Evolutionary conservation across 2,888 invertebrate genomes (phyloP).

Genomic region (Eupithecia centaureata): DNA sequence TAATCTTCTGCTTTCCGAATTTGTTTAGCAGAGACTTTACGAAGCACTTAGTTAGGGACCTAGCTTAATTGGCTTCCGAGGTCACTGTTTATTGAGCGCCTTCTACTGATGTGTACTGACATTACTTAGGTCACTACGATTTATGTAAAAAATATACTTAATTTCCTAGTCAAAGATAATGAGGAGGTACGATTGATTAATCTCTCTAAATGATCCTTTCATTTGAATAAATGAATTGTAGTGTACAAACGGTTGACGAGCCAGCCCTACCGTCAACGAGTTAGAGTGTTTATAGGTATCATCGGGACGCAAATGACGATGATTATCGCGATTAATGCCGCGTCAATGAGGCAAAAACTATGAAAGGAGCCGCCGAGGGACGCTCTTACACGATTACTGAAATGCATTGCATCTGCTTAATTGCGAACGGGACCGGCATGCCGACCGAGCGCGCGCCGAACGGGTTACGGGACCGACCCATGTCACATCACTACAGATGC

Average conservation of each 20-base stretch:
- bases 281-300: conserved; percentile 41
- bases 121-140: too few species aligned
- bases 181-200: not conserved
- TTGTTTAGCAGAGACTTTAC: too few species aligned
- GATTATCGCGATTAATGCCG: conserved; percentile 47
- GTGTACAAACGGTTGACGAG: not conserved
- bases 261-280: conserved; percentile 31
- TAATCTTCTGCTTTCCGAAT: too few species aligned
- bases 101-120: too few species aligned
- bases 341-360: conserved; percentile 42
- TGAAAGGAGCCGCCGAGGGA: conserved; percentile 40
- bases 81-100: too few species aligned
- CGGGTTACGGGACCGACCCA: too few species aligned
- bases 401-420: conserved; percentile 33
- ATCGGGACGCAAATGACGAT: conserved; percentile 44
- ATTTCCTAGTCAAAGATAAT: not conserved
- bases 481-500: too few species aligned
- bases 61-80: too few species aligned
- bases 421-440: conserved; percentile 5
- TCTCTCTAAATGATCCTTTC: not conserved
- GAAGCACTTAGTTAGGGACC: too few species aligned
- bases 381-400: conserved; percentile 31
- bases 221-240: not conserved
- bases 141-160: not conserved
- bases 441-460: not conserved